Conservation (phyloP, 2,113 vertebrate species). For the Rhodinocichla rosea region DNA sequence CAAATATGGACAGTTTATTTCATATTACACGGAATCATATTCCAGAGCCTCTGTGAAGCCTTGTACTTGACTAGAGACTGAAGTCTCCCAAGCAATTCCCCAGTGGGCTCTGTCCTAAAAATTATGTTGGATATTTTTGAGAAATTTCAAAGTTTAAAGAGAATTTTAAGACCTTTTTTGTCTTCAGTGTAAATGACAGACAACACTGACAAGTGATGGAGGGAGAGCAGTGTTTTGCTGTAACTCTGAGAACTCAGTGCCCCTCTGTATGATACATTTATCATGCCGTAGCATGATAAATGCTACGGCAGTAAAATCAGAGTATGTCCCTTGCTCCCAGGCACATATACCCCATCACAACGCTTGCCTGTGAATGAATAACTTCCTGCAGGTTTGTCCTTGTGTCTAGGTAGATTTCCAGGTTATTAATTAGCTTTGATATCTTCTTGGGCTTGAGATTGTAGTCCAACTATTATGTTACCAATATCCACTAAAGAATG, state of each 20-base stretch:
- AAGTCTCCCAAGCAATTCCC: background rate
- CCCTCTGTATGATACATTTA: background rate
- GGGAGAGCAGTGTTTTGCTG: background rate
- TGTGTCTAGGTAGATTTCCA: background rate
- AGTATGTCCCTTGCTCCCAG: background rate
- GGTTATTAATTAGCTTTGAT: background rate
- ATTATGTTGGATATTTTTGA: background rate
- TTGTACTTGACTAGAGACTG: background rate
- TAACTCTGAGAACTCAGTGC: background rate
- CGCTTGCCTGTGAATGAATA: background rate
- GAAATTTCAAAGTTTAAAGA: background rate
- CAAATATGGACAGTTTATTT: background rate
- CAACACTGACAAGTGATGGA: background rate
- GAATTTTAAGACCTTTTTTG: background rate
- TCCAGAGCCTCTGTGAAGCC: background rate
- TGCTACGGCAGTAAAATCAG: background rate
- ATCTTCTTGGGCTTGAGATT: background rate
- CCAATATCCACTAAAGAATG: background rate
- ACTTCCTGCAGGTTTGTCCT: background rate
- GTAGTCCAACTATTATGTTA: background rate
- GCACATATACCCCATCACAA: background rate
- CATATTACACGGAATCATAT: background rate
- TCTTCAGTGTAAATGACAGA: background rate
- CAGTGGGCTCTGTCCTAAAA: rapidly evolving
- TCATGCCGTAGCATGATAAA: background rate